These are phyloP conservation scores for Colletes collaris DNA, from an alignment of 2,888 invertebrate genomes.

Conservation along the genomic window DNA sequence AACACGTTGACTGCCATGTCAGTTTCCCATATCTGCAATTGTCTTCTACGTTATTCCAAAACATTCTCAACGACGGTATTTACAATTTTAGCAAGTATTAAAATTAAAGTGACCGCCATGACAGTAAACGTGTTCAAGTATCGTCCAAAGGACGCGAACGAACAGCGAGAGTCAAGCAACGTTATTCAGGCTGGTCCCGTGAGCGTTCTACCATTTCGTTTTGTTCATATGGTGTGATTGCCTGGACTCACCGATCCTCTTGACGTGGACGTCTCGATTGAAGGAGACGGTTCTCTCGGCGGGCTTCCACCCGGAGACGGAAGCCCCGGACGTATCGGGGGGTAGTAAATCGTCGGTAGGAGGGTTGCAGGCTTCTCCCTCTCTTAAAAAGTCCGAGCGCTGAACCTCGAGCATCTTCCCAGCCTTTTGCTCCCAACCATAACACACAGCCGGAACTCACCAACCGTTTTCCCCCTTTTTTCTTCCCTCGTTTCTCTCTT, in stretches of 20 bases:
- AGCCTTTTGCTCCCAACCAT: slow-evolving; percentile 74
- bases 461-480: slow-evolving; percentile 33
- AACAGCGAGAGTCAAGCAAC: slow-evolving; percentile 72
- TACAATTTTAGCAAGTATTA: too few species aligned
- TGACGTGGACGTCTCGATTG: slow-evolving; percentile 95
- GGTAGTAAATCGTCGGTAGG: slow-evolving; percentile 63
- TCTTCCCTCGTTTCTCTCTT: slow-evolving; percentile 24
- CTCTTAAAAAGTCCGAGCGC: slow-evolving; percentile 84
- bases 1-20: too few species aligned
- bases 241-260: slow-evolving; percentile 91
- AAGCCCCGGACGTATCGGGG: slow-evolving; percentile 70
- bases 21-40: too few species aligned
- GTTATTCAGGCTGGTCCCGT: slow-evolving; percentile 40
- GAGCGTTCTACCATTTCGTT: slow-evolving; percentile 58
- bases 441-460: slow-evolving; percentile 65
- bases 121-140: neutral
- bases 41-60: too few species aligned
- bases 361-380: slow-evolving; percentile 65
- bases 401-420: slow-evolving; percentile 85
- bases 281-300: slow-evolving; percentile 91
- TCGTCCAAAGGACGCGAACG: neutral
- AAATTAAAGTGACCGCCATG: too few species aligned
- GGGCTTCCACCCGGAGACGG: slow-evolving; percentile 82
- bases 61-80: too few species aligned
- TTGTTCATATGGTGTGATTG: slow-evolving; percentile 73